Evolutionary conservation across 2,888 invertebrate species (phyloP).

Genomic region (Sialis fuliginosa): DNA sequence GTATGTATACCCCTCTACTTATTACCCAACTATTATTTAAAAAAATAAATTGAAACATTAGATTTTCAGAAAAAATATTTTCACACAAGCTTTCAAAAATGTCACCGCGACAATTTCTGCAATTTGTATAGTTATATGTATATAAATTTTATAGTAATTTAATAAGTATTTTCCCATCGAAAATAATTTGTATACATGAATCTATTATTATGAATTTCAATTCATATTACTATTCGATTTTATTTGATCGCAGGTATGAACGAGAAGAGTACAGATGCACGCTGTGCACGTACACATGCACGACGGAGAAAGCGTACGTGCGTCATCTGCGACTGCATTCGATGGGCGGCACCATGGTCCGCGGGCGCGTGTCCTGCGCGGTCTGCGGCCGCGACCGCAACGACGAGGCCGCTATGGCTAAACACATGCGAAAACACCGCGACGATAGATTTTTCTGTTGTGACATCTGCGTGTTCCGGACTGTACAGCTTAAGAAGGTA

Average conservation of each 20-base stretch:
- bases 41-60: too few relatives aligned
- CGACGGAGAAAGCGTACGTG: slow-evolving; percentile 34
- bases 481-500: slow-evolving; percentile 36
- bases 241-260: slow-evolving; percentile 23
- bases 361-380: slow-evolving; percentile 27
- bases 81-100: too few relatives aligned
- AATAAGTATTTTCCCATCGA: too few relatives aligned
- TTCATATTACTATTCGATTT: background rate
- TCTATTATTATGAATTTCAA: too few relatives aligned
- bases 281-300: slow-evolving; percentile 34
- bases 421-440: slow-evolving; percentile 32
- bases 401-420: slow-evolving; percentile 28
- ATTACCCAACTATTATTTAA: too few relatives aligned
- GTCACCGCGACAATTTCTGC: too few relatives aligned
- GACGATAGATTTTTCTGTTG: slow-evolving; percentile 31
- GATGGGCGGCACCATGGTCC: slow-evolving; percentile 17
- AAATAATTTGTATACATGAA: too few relatives aligned
- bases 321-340: slow-evolving; percentile 31
- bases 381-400: slow-evolving; percentile 34
- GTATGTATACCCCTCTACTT: too few relatives aligned
- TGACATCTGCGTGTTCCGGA: slow-evolving; percentile 34
- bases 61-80: too few relatives aligned
- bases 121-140: too few relatives aligned
- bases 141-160: too few relatives aligned
- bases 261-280: slow-evolving; percentile 35